Evolutionary conservation across 2,797 vertebrate genomes (phyloP).

Genomic region (Anas georgica): DNA sequence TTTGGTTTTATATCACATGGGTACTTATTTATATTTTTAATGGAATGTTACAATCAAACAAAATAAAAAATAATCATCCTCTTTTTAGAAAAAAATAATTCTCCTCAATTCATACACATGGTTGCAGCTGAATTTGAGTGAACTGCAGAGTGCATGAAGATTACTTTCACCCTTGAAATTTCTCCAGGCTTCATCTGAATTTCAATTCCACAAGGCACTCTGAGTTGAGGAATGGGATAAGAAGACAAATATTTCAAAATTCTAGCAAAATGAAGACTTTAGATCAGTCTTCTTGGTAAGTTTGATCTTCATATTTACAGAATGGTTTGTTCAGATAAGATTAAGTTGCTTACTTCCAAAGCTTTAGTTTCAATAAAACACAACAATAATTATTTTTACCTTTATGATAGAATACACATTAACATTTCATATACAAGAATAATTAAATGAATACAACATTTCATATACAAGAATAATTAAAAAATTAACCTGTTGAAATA

Average conservation of each 20-base stretch:
- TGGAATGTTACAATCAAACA: background rate
- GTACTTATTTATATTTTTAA: background rate
- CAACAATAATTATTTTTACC: background rate
- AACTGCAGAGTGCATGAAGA: background rate
- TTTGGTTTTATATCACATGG: background rate
- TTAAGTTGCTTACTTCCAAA: background rate
- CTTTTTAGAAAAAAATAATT: background rate
- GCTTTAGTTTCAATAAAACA: background rate
- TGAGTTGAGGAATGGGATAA: background rate
- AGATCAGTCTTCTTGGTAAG: background rate
- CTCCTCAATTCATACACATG: background rate
- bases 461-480: background rate
- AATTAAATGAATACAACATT: background rate
- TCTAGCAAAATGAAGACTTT: background rate
- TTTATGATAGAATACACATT: background rate
- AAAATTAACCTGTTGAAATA: background rate
- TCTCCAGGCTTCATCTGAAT: background rate
- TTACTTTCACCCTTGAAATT: background rate
- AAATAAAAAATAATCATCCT: background rate
- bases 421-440: background rate
- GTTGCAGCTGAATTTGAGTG: background rate
- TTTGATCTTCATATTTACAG: background rate
- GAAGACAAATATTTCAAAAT: background rate
- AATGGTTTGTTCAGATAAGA: background rate
- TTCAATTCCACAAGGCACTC: background rate